Evolutionary conservation across 2,888 invertebrate species (phyloP), one percentile per base, ranked within the genome.

Genomic region (Tipula unca): DNA sequence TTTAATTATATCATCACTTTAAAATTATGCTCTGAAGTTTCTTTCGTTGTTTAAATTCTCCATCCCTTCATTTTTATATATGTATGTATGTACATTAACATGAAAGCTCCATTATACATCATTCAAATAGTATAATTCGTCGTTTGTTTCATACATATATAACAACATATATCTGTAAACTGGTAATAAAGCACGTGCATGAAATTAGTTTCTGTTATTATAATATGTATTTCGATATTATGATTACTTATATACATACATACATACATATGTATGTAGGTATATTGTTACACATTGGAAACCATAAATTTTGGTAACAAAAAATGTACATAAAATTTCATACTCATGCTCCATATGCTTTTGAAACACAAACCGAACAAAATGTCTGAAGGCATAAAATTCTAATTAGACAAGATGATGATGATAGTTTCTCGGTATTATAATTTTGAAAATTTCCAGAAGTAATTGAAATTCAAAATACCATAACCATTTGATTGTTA

Each of bases 181-280:
- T 69, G n/a, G 25, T 83, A 83, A 83, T 83, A 83, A 35, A 83
- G 35, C 83, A 83, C 83, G 83, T 83, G 83, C 83, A 35, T 83
- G 83, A 83, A 83, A 83, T 83, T 83, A 83, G 32, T 83, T 83
- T 69, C 25, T 69, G 69, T 25, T 69, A 69, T 69, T 69, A n/a
- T n/a, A n/a, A n/a, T n/a, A 69, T 69, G 69, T 69, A 69, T 69
- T 69, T 25, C 69, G 69, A 69, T 69, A 69, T 25, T 69, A 69
- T 69, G 48, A 48, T 48, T 48, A 48, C 48, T 48, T 48, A 25
- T 32, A 32, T 32, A 6, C 4, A 6, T 32, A 32, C 32, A 32
- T 5, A n/a, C 5, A 32, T 32, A 32, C 32, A 32, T 32, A 32
- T 32, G 32, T 32, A 32, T 69, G 69, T 69, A 25, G n/a, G 25